These are phyloP conservation scores for Euura saliciscinereae DNA, from an alignment of 1,140 invertebrate species.

Conservation along the genomic window DNA sequence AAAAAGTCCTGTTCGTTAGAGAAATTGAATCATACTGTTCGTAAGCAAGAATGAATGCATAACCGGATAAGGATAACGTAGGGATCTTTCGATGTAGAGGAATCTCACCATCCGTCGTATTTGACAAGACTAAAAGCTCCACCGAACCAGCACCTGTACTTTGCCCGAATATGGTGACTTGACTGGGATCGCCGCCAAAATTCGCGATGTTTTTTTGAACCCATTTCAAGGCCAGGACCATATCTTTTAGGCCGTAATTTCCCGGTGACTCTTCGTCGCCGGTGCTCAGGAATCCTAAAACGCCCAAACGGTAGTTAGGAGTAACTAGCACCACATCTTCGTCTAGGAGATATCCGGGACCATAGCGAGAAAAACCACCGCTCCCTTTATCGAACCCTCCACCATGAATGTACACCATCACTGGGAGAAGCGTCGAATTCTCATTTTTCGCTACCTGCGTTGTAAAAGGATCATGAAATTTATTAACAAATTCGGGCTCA, in stretches of 20 bases:
- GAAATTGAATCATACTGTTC: background rate
- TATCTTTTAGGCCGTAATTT: conserved; percentile 61
- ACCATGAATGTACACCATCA: conserved; percentile 62
- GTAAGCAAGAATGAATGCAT: background rate
- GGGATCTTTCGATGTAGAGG: background rate
- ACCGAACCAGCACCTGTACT: conserved; percentile 37
- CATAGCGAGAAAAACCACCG: conserved; percentile 36
- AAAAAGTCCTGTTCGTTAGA: background rate
- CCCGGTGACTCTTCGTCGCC: conserved; percentile 47
- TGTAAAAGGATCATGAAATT: background rate
- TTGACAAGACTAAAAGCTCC: conserved; percentile 61
- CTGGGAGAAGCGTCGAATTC: conserved; percentile 39
- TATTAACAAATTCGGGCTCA: too few species aligned
- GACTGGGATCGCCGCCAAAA: conserved; percentile 46
- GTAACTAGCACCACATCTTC: conserved; percentile 62
- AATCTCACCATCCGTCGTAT: conserved; percentile 43
- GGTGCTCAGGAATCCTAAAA: conserved; percentile 63
- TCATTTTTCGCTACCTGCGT: background rate
- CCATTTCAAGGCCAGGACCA: conserved; percentile 57
- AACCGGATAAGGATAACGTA: too few species aligned
- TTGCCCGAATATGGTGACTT: conserved; percentile 40
- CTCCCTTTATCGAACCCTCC: conserved; percentile 57
- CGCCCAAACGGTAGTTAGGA: conserved; percentile 64
- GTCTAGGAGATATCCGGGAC: conserved; percentile 63
- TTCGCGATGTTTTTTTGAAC: conserved; percentile 46